These are phyloP conservation scores for Panthera leo DNA, from an alignment of 2,113 vertebrate genomes.

Conservation along the genomic window DNA sequence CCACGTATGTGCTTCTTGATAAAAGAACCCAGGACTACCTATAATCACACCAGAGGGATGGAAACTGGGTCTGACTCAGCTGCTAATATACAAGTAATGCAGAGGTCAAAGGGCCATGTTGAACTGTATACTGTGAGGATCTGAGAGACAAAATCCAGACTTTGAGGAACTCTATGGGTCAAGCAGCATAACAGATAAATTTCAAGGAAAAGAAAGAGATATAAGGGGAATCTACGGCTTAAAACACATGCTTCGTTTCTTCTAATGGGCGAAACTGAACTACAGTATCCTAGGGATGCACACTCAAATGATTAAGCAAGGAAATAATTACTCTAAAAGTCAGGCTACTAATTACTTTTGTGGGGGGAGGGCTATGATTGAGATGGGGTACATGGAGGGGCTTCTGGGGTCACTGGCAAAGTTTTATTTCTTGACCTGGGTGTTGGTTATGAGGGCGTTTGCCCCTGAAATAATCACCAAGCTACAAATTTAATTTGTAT, in stretches of 20 bases:
- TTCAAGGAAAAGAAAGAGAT: not conserved
- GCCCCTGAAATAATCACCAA: not conserved
- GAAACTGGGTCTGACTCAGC: not conserved
- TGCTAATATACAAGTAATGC: not conserved
- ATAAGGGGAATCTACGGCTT: not conserved
- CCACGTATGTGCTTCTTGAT: not conserved
- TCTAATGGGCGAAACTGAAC: not conserved
- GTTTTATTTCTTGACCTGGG: not conserved
- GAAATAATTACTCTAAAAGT: not conserved
- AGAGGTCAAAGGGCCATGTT: not conserved
- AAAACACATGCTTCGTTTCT: not conserved
- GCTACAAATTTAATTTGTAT: constrained; percentile 6
- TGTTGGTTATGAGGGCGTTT: not conserved
- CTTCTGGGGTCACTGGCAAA: not conserved
- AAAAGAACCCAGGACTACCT: not conserved
- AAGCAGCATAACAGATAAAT: not conserved
- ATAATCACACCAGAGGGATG: not conserved
- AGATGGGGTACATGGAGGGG: not conserved
- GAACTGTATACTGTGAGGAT: not conserved
- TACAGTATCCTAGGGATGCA: not conserved
- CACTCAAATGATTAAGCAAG: not conserved
- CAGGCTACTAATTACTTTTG: not conserved
- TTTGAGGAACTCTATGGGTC: not conserved
- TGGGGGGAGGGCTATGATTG: not conserved
- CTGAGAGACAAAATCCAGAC: not conserved